phyloP scores from a whole-genome alignment of 2,113 vertebrate species.

The Pleuronectes platessa region DNA sequence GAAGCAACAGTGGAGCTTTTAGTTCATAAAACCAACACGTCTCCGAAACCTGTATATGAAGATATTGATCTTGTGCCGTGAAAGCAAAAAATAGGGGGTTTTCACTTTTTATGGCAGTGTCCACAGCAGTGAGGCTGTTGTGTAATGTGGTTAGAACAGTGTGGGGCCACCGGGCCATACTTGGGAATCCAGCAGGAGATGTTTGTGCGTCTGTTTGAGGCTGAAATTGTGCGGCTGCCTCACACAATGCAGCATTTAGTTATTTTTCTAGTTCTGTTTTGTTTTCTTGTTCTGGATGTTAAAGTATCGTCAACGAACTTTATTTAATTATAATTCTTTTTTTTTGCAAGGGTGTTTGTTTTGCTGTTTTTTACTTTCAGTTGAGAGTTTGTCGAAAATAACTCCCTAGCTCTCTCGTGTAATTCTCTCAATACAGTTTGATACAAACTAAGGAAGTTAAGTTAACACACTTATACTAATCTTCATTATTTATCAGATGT shows the following conservation, averaged over 20 bases:
- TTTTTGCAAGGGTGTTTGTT: background rate
- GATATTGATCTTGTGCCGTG: constrained; percentile 65
- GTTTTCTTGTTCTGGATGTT: too few relatives aligned
- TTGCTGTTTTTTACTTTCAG: too few relatives aligned
- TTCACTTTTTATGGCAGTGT: constrained; percentile 42
- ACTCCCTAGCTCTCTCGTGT: too few relatives aligned
- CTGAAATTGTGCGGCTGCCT: background rate
- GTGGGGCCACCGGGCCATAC: constrained; percentile 38
- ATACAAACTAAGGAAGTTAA: too few relatives aligned
- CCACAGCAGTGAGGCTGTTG: constrained; percentile 42
- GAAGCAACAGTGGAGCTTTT: constrained; percentile 64
- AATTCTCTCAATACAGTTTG: too few relatives aligned
- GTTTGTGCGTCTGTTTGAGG: background rate
- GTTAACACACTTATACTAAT: too few relatives aligned
- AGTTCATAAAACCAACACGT: constrained; percentile 72
- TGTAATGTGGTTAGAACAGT: constrained; percentile 56
- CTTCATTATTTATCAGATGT: too few relatives aligned
- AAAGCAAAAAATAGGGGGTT: constrained; percentile 40
- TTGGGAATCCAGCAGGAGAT: background rate
- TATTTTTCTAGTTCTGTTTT: background rate
- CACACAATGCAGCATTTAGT: constrained; percentile 5
- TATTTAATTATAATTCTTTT: too few relatives aligned
- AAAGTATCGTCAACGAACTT: background rate
- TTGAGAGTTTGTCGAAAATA: too few relatives aligned
- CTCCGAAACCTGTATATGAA: constrained; percentile 67